Evolutionary conservation across 2,797 vertebrate genomes (phyloP), one percentile per base, ranked within the genome.

Genomic region (Sternarchorhynchus goeldii): DNA sequence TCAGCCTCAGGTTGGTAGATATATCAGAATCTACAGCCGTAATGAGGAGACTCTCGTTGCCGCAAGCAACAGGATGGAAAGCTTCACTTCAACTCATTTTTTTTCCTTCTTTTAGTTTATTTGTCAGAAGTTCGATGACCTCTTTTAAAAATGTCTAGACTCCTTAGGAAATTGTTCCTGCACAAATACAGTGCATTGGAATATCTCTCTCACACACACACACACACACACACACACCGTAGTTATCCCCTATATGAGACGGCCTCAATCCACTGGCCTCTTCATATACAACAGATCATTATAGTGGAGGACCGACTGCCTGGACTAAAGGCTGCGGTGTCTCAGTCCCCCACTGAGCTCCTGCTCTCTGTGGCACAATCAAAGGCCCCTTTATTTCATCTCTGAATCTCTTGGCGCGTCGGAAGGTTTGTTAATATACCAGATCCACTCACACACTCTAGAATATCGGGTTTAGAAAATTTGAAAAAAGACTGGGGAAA

Each of bases 211-310:
- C 45, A 50, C 45, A 50, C 14, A 41, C 14, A 17, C 36, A 10
- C 31, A n/a, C 16, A 50, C 20, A 17, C 1, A 73, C 34, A 31
- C 25, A 62, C 16, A 45, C 55, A 53, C 34, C 31, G 72, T 64
- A 66, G 17, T 57, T 50, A 25, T 57, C 17, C 29, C 17, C 63
- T 64, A 20, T 34, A 14, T n/a, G 58, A 57, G 34, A n/a, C 55
- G 58, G 68, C 78, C 65, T 69, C 63, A 56, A 79, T 62, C 63
- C 65, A 55, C 41, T 70, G 56, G 58, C 74, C 60, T 60, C 64
- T 70, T 68, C 64, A 82, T 81, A 72, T 73, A 70, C 58, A 84
- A 71, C 63, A 58, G 71, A 76, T 71, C 66, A 50, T 78, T 78
- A 71, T 62, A 72, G 39, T 50, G 69, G 56, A 78, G 79, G 81